Conservation (phyloP, 37 sponge, comb jelly and placozoan species). For the Cladorhizidae sp. region DNA sequence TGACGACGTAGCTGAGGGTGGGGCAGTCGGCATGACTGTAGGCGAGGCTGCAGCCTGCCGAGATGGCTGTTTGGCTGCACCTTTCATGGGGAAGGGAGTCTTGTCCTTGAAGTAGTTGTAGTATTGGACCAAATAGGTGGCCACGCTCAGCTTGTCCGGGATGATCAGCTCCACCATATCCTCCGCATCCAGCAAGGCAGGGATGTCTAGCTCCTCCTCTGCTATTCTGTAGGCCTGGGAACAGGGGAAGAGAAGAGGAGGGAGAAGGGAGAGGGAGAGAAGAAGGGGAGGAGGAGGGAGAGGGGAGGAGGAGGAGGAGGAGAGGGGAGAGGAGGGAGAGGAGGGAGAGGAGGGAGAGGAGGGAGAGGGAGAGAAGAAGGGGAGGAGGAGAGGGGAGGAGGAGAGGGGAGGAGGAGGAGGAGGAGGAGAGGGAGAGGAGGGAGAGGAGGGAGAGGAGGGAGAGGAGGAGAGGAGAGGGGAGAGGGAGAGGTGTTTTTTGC, state of each 20-base stretch:
- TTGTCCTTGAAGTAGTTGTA: conserved; percentile 95
- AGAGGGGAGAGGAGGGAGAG: too few species aligned
- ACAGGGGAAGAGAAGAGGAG: neutral
- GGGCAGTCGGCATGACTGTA: neutral
- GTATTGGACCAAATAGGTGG: conserved; percentile 86
- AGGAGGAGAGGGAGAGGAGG: too few species aligned
- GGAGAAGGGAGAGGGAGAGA: neutral
- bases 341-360: too few species aligned
- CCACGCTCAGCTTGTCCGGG: conserved; percentile 94
- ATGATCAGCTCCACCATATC: conserved; percentile 88
- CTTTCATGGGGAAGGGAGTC: conserved; percentile 24
- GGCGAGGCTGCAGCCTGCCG: neutral
- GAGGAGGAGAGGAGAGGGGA: too few species aligned
- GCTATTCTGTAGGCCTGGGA: conserved; percentile 86
- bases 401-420: too few species aligned
- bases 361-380: too few species aligned
- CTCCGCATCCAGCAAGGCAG: conserved; percentile 88
- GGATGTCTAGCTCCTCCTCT: conserved; percentile 82
- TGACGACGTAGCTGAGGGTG: neutral
- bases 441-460: too few species aligned
- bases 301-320: neutral
- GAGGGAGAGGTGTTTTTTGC: too few species aligned
- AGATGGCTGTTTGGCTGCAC: neutral
- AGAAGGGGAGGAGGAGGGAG: neutral
- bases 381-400: too few species aligned